Percentiles rank a stretch among this genome's conserved stretches.
Evolutionary conservation across 2,113 vertebrate genomes (phyloP).

Genomic region (Rhinolophus ferrumequinum): DNA sequence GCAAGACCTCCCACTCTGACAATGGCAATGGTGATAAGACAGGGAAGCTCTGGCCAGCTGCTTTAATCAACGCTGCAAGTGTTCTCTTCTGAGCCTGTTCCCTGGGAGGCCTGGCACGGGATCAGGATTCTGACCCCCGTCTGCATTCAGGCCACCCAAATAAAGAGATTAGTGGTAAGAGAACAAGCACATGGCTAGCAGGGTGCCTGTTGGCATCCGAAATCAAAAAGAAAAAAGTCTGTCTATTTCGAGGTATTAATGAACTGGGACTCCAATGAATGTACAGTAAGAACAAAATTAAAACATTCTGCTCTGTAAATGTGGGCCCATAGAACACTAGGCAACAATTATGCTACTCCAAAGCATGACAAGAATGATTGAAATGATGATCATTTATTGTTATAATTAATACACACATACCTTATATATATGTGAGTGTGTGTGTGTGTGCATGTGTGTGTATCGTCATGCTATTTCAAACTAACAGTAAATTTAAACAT

Average conservation of each 20-base stretch:
- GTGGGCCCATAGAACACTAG: background rate
- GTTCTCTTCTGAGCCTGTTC: background rate
- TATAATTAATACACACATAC: background rate
- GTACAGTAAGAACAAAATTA: background rate
- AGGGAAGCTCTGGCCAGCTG: background rate
- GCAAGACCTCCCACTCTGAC: background rate
- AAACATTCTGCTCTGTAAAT: background rate
- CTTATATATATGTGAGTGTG: background rate
- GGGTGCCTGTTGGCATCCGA: background rate
- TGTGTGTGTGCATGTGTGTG: background rate
- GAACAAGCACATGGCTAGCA: background rate
- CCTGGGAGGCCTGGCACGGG: background rate
- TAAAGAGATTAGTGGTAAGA: background rate
- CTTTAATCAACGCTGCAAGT: background rate
- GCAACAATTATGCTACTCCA: background rate
- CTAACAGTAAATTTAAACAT: background rate
- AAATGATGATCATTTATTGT: conserved; percentile 21
- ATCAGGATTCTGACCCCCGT: background rate
- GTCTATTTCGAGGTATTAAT: background rate
- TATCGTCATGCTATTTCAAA: background rate
- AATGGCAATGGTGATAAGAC: background rate
- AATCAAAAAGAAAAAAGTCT: background rate
- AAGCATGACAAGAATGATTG: background rate
- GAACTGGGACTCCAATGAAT: background rate
- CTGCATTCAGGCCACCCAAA: background rate